A percentile compares a stretch with the other conserved stretches of the same genome.
Evolutionary conservation across 2,797 vertebrate species (phyloP).

Genomic region (Chaunax sp.): DNA sequence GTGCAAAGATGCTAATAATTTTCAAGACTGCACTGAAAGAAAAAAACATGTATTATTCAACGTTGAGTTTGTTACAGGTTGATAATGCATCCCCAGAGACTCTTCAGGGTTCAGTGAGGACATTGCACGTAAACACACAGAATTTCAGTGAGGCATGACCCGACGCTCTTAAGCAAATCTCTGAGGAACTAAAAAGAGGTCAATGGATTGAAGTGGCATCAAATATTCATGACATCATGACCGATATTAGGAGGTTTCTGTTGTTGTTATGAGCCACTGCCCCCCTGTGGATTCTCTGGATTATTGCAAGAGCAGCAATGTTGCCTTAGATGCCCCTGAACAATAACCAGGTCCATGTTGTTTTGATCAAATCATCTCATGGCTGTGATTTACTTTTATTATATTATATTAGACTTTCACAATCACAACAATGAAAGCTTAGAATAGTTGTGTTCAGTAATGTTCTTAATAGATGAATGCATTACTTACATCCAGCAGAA

Average conservation of each 20-base stretch:
- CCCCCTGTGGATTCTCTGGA: constrained; percentile 73
- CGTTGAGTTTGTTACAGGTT: background rate
- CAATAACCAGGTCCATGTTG: constrained; percentile 38
- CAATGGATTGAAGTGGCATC: constrained; percentile 76
- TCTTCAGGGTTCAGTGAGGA: constrained; percentile 43
- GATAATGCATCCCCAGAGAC: constrained; percentile 3
- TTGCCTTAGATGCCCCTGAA: constrained; percentile 17
- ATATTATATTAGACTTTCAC: constrained; percentile 1
- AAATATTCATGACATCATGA: constrained; percentile 78
- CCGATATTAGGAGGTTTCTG: constrained; percentile 37
- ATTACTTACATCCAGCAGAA: background rate
- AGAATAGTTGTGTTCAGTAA: background rate
- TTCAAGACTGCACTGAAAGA: background rate
- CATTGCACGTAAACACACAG: constrained; percentile 2
- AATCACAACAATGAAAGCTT: constrained; percentile 11
- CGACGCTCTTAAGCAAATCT: constrained; percentile 61
- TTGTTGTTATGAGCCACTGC: constrained; percentile 60
- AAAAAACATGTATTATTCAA: constrained; percentile 7
- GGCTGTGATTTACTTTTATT: constrained; percentile 17
- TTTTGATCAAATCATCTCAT: constrained; percentile 6
- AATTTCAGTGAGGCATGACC: constrained; percentile 18
- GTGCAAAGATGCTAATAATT: background rate
- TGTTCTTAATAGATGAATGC: background rate
- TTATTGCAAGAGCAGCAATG: constrained; percentile 68
- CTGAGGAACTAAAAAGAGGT: constrained; percentile 75